Conservation (phyloP, 2,113 vertebrate genomes). For the Malurus cyaneus region DNA sequence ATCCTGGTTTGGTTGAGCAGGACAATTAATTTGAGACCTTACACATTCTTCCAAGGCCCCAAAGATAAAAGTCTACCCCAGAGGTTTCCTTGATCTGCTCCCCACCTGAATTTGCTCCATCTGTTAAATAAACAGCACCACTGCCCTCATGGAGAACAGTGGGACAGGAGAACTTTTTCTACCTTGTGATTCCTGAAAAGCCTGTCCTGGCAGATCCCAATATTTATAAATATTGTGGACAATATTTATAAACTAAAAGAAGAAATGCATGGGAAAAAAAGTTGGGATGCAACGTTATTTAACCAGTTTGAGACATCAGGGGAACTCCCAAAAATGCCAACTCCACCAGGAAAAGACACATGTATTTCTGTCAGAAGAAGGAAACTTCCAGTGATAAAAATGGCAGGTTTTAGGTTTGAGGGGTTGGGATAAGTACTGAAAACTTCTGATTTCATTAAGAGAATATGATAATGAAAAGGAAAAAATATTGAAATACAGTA, state of each 20-base stretch:
- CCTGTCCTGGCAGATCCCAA: background rate
- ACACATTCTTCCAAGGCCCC: background rate
- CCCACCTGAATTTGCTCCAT: background rate
- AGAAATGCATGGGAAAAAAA: background rate
- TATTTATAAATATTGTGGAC: background rate
- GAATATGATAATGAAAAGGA: background rate
- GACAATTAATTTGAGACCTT: conserved; percentile 27
- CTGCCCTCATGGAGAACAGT: background rate
- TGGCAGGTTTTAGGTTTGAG: background rate
- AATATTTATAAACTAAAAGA: background rate
- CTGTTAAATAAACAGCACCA: conserved; percentile 5
- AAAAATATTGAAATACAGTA: background rate
- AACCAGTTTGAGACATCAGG: background rate
- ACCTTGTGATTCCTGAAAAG: background rate
- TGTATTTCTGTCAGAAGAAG: background rate
- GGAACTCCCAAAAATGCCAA: background rate
- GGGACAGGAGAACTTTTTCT: background rate
- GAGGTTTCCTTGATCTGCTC: background rate
- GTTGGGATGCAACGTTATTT: background rate
- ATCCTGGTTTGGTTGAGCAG: background rate
- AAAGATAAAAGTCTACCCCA: background rate
- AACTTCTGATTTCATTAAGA: background rate
- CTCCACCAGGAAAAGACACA: background rate
- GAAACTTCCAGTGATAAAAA: background rate
- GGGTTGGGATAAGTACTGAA: background rate